phyloP scores from a whole-genome alignment of 1,140 invertebrate species.

The Polypedilum vanderplanki region DNA sequence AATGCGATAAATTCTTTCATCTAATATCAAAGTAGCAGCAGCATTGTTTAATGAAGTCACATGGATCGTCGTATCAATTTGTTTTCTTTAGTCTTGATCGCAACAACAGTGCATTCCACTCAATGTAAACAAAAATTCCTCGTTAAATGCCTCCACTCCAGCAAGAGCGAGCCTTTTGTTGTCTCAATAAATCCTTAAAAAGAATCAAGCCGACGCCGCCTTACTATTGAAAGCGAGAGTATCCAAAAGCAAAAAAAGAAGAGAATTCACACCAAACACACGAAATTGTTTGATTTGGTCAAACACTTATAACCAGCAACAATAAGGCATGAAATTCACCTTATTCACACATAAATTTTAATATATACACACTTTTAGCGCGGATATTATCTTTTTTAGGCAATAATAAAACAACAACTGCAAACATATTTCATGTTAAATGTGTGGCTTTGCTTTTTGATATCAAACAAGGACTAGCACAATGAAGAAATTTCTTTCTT shows the following conservation, averaged over 20 bases:
- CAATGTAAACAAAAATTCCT: no score
- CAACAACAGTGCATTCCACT: neutral
- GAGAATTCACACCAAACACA: conserved; percentile 25
- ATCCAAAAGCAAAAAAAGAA: neutral
- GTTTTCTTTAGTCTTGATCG: neutral
- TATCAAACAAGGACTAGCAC: conserved; percentile 1
- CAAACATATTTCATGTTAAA: conserved; percentile 19
- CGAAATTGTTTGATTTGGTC: conserved; percentile 22
- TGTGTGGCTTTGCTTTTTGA: neutral
- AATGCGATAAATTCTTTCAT: no score
- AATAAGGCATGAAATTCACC: conserved; percentile 12
- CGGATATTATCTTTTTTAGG: neutral
- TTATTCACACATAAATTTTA: neutral
- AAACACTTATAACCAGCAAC: neutral
- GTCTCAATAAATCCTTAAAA: conserved; percentile 12
- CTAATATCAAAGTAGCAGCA: neutral
- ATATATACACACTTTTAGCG: neutral
- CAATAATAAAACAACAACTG: neutral
- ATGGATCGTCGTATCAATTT: neutral
- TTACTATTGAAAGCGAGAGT: conserved; percentile 9
- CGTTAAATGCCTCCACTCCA: no score
- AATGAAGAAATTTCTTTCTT: conserved; percentile 13
- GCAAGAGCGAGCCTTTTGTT: neutral
- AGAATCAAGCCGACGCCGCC: neutral
- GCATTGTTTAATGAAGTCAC: conserved; percentile 1